Conservation (phyloP, 2,888 invertebrate species). For the Plagodis pulveraria region DNA sequence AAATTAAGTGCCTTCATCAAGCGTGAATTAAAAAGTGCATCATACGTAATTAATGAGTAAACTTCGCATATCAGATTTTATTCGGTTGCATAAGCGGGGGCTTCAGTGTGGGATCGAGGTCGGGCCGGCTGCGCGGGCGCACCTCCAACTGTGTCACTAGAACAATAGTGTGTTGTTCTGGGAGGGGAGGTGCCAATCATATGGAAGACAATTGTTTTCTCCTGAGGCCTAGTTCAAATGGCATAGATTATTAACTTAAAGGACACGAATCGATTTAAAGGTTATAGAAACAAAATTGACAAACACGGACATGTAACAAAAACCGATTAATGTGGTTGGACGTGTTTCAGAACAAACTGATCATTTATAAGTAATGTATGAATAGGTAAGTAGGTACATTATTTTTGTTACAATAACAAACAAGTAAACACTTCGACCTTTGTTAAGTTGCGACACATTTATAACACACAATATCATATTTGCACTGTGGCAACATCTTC, state of each 20-base stretch:
- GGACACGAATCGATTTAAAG: no score
- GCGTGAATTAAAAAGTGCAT: conserved; percentile 51
- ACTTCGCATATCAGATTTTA: conserved; percentile 47
- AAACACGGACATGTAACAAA: no score
- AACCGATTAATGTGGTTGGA: no score
- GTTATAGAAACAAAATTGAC: no score
- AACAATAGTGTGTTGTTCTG: conserved; percentile 50
- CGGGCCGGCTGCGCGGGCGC: conserved; percentile 45
- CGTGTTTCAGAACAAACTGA: no score
- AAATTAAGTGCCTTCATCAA: conserved; percentile 38
- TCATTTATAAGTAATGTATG: no score
- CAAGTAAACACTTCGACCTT: no score
- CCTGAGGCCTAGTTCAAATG: conserved; percentile 17
- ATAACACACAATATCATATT: no score
- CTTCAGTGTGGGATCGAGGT: conserved; percentile 71
- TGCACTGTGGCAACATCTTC: no score
- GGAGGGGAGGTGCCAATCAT: conserved; percentile 36
- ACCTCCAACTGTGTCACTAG: conserved; percentile 67
- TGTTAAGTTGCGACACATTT: no score
- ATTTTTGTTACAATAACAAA: no score
- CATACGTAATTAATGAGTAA: conserved; percentile 40
- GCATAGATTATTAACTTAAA: conserved; percentile 1
- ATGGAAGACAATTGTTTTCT: conserved; percentile 31
- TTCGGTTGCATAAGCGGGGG: conserved; percentile 66
- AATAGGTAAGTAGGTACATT: no score